Base-by-base conservation (phyloP, 1,140 invertebrate species). In the Magallana ariakensis region DNA sequence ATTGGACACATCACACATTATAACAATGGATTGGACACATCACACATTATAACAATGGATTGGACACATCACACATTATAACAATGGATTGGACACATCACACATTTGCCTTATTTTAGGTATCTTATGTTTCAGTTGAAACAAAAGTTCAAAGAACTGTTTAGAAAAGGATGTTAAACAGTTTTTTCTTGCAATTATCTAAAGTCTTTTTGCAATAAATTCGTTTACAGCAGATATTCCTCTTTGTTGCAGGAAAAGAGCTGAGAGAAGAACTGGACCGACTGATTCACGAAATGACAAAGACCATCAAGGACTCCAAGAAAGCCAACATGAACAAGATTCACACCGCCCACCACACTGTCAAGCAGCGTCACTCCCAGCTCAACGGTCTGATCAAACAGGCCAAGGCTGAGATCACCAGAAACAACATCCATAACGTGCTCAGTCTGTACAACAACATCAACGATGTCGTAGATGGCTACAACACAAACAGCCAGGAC, bases 391-490 rank as follows among this genome's bases (percentile, higher is more conserved):
- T 75, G 2, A 26, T 75, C 66, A 75, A 26, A 75, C 66, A 75
- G 22, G 66, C 22, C 19, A 75, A 75, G 33, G 66, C 66, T 26
- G 66, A 75, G 22, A 19, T 75, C 22, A 19, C 26, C 10, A 75
- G 33, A 13, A 75, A 4, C 26, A 75, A 75, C 22, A 13, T 75
- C 66, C 66, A 75, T 13, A 75, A 26, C 22, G 22, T 75, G 11
- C 66, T 75, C 0, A 75, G 22, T 26, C 66, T 75, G 2, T 75
- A 75, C 66, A 75, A 75, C 19, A 75, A 75, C 22, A 75, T 75
- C 66, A 75, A 75, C 22, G 66, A 75, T 10, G 66, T 19, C 26
- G 11, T 75, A 0, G 66, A 75, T 19, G 33, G 66, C 33, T 26
- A 75, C 22, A 9, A 75, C 33, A 46, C 33, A 46, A 26, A 11